These are phyloP conservation scores for Pseudorhiza aurosa DNA, from an alignment of 30 jellyfish, hydroid and myxozoan genomes.

Conservation along the genomic window DNA sequence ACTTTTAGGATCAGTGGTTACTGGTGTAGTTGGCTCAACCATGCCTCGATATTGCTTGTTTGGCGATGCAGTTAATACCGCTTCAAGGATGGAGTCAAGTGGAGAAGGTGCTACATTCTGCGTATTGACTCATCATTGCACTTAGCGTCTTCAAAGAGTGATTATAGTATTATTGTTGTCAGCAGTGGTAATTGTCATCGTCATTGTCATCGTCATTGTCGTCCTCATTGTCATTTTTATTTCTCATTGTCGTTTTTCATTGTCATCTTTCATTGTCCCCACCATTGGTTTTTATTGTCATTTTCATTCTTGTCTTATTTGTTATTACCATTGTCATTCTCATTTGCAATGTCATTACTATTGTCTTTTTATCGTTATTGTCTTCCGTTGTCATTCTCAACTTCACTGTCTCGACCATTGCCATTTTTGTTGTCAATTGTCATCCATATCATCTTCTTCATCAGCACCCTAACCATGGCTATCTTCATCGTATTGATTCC, in stretches of 20 bases:
- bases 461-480: neutral
- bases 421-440: neutral
- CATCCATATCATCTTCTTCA: neutral
- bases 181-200: neutral
- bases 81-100: constrained; percentile 94
- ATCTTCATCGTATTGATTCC: neutral
- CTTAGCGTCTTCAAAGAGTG: too few species aligned
- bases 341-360: constrained; percentile 1
- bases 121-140: too few species aligned
- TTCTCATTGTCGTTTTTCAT: neutral
- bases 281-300: neutral
- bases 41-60: constrained; percentile 98
- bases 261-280: neutral
- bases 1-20: constrained; percentile 98
- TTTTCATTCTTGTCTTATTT: neutral
- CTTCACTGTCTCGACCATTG: neutral
- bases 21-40: constrained; percentile 97
- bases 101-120: constrained; percentile 80
- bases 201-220: neutral
- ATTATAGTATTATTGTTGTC: too few species aligned
- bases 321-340: constrained; percentile 1
- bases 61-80: constrained; percentile 97
- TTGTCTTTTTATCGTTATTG: neutral
- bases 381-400: neutral
- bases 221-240: neutral